These are phyloP conservation scores for Scaptomyza montana DNA, from an alignment of 1,140 invertebrate species.

Conservation along the genomic window DNA sequence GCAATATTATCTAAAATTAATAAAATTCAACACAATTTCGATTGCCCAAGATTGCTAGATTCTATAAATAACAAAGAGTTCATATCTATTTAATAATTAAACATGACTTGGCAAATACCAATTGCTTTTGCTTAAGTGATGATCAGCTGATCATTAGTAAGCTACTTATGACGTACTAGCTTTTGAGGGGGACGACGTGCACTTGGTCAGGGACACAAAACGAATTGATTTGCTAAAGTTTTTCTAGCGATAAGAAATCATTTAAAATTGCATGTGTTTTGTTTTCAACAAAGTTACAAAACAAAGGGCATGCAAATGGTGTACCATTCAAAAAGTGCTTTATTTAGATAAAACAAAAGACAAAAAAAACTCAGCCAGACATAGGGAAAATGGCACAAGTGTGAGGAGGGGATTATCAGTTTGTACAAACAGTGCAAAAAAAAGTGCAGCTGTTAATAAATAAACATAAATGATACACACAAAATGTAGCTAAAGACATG, in stretches of 20 bases:
- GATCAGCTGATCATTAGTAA: constrained; percentile 19
- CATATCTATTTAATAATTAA: not conserved
- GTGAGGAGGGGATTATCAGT: constrained; percentile 3
- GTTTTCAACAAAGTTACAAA: not conserved
- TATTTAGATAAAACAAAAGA: constrained; percentile 5
- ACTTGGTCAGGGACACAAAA: constrained; percentile 59
- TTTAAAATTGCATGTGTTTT: constrained; percentile 26
- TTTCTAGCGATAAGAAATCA: constrained; percentile 37
- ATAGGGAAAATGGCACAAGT: constrained; percentile 21
- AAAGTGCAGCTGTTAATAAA: constrained; percentile 49
- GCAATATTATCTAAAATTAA: not conserved
- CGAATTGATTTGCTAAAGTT: constrained; percentile 22
- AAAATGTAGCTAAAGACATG: constrained; percentile 64
- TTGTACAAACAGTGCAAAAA: constrained; percentile 3
- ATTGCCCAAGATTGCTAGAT: not conserved
- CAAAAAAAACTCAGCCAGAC: not conserved
- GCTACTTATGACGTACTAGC: constrained; percentile 19
- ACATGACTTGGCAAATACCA: constrained; percentile 14
- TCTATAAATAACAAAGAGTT: not conserved
- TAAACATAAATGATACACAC: constrained; percentile 44
- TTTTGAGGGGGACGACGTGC: constrained; percentile 56
- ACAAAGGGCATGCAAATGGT: constrained; percentile 25
- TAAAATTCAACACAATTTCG: not conserved
- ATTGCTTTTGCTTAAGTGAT: constrained; percentile 4
- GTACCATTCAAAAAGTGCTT: constrained; percentile 11